These are phyloP conservation scores for Anticlea derivata DNA, from an alignment of 2,888 invertebrate genomes.

Conservation along the genomic window DNA sequence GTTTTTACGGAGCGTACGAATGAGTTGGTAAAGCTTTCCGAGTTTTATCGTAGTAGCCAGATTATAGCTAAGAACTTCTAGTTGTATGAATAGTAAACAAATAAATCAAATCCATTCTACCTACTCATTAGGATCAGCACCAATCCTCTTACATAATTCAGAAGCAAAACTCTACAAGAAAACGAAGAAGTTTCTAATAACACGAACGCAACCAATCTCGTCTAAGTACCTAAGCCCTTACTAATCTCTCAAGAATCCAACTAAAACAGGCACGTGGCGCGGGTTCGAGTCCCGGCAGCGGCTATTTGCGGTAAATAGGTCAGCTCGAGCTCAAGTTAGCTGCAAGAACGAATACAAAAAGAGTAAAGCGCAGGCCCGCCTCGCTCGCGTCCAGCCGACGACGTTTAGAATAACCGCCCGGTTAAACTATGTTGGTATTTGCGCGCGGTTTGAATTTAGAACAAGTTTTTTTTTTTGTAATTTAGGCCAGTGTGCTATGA, in stretches of 20 bases:
- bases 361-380: conserved; percentile 68
- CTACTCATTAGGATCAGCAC: too few species aligned
- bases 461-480: too few species aligned
- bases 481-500: too few species aligned
- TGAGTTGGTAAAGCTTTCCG: too few species aligned
- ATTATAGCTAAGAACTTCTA: too few species aligned
- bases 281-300: conserved; percentile 65
- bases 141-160: too few species aligned
- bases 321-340: conserved; percentile 79
- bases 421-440: background rate
- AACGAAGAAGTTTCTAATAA: conserved; percentile 1
- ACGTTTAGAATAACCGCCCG: conserved; percentile 6
- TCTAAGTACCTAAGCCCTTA: conserved; percentile 22
- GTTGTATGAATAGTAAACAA: too few species aligned
- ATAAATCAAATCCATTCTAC: too few species aligned
- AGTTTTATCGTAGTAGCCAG: too few species aligned
- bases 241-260: conserved; percentile 36
- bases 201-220: conserved; percentile 6
- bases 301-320: conserved; percentile 81
- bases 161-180: too few species aligned
- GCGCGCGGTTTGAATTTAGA: background rate
- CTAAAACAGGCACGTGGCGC: conserved; percentile 60
- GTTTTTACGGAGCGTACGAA: too few species aligned
- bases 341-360: conserved; percentile 83
- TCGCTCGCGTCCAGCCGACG: conserved; percentile 20